Conservation (phyloP, 1,140 invertebrate genomes). For the Bombus haemorrhoidalis region DNA sequence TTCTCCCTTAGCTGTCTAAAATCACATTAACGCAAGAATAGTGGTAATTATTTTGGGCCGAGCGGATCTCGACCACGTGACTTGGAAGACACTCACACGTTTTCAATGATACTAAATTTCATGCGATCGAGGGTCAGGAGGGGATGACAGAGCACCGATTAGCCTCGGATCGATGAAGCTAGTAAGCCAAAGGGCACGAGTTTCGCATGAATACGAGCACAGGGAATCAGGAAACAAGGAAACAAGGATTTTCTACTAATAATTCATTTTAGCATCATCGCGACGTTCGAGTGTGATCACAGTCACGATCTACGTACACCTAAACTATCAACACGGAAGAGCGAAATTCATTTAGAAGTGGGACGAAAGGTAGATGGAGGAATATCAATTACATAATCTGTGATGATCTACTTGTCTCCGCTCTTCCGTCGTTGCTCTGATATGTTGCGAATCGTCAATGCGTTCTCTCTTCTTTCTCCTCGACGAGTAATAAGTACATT, state of each 20-base stretch:
- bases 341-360: neutral
- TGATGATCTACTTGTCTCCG: neutral
- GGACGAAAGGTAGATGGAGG: neutral
- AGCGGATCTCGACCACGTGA: conserved; percentile 65
- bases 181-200: conserved; percentile 4
- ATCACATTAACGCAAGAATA: conserved; percentile 81
- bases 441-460: conserved; percentile 69
- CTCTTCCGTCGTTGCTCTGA: conserved; percentile 65
- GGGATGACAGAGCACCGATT: neutral
- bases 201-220: neutral
- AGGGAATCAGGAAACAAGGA: neutral
- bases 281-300: conserved; percentile 48
- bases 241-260: neutral
- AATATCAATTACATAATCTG: neutral
- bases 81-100: conserved; percentile 65
- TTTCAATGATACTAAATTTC: conserved; percentile 46
- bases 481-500: conserved; percentile 46
- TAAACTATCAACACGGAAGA: conserved; percentile 56
- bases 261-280: conserved; percentile 48
- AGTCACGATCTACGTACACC: conserved; percentile 54
- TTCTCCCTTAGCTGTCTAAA: conserved; percentile 76
- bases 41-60: conserved; percentile 60
- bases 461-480: conserved; percentile 29
- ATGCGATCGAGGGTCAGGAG: conserved; percentile 4
- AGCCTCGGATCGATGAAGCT: neutral